These are phyloP conservation scores for Colinus virginianus DNA, from an alignment of 2,113 vertebrate species.

Conservation along the genomic window DNA sequence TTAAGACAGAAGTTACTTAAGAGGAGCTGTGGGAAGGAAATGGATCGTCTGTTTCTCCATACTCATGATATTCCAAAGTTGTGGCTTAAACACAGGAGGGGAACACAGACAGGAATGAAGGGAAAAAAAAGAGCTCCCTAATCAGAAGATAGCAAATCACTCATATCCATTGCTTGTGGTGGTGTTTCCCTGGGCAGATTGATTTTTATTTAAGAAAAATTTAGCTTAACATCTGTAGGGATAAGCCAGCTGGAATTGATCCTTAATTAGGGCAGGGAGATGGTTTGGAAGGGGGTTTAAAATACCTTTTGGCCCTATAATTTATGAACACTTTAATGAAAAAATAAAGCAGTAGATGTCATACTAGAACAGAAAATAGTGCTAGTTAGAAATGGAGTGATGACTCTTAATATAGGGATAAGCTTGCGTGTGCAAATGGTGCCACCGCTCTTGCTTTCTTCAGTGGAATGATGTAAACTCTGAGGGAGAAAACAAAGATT, in stretches of 20 bases:
- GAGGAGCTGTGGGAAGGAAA: conserved; percentile 5
- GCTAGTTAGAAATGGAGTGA: neutral
- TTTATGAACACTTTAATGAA: neutral
- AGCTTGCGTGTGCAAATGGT: neutral
- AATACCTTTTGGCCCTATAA: neutral
- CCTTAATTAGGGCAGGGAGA: neutral
- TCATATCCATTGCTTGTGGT: neutral
- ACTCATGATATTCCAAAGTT: neutral
- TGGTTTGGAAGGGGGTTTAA: neutral
- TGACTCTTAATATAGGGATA: neutral
- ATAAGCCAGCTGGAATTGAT: neutral
- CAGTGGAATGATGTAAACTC: neutral
- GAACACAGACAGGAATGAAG: neutral
- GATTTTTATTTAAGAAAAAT: neutral
- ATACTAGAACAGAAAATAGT: neutral
- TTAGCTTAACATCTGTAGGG: conserved; percentile 1
- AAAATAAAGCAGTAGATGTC: neutral
- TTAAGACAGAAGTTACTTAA: neutral
- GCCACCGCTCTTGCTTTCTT: neutral
- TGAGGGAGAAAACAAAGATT: neutral
- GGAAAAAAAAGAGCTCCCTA: neutral
- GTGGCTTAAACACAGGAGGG: neutral
- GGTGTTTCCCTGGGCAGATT: neutral
- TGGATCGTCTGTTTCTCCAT: neutral
- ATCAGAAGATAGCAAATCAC: neutral